These are phyloP conservation scores for Stegodyphus mimosarum DNA, from an alignment of 1,140 invertebrate species.

Conservation along the genomic window DNA sequence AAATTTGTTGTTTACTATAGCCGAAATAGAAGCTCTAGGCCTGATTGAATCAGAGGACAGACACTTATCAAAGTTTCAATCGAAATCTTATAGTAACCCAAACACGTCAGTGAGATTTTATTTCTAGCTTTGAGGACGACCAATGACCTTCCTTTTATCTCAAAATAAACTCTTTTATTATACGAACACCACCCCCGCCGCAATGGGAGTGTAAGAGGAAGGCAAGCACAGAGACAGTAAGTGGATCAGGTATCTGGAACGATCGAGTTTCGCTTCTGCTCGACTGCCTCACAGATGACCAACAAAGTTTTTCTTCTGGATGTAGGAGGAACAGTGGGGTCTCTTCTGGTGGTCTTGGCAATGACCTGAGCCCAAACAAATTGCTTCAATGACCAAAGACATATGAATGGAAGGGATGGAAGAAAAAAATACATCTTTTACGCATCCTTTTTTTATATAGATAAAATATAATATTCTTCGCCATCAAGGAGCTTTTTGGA, in stretches of 20 bases:
- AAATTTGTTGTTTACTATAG: too few species aligned
- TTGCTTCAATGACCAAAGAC: not conserved
- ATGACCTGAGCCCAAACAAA: not conserved
- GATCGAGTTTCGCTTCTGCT: conserved; percentile 2
- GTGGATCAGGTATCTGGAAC: conserved; percentile 12
- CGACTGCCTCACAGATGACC: conserved; percentile 7
- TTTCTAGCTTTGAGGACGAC: too few species aligned
- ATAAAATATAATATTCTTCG: too few species aligned
- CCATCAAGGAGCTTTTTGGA: too few species aligned
- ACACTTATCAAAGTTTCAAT: too few species aligned
- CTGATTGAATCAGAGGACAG: too few species aligned
- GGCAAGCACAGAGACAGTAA: not conserved
- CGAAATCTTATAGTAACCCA: too few species aligned
- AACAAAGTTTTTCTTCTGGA: not conserved
- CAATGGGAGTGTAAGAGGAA: not conserved
- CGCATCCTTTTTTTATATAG: too few species aligned
- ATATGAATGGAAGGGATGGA: not conserved
- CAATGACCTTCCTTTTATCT: too few species aligned
- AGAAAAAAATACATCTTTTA: too few species aligned
- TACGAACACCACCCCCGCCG: conserved; percentile 10
- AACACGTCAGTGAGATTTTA: too few species aligned
- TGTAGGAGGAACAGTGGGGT: not conserved
- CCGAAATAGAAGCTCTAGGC: too few species aligned
- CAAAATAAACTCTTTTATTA: not conserved
- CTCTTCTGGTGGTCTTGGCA: conserved; percentile 2